Percentiles rank a stretch among this genome's conserved stretches.
Conservation (phyloP, 23 tunicate species). For the Halocynthia roretzi region DNA sequence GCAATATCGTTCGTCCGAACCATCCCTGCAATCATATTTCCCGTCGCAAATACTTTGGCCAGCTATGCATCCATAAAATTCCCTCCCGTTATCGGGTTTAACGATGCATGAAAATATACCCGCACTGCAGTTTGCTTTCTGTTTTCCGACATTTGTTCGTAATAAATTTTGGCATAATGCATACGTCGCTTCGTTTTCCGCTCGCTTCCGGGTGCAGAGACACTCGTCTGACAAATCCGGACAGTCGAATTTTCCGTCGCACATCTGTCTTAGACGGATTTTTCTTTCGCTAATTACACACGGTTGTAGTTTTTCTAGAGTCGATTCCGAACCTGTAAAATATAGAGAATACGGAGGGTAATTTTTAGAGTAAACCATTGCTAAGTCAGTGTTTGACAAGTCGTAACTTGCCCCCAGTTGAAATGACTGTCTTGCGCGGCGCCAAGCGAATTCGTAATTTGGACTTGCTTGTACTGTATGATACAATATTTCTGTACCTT, state of each 20-base stretch:
- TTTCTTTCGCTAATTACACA: slow-evolving; percentile 8
- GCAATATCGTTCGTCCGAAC: slow-evolving; percentile 7
- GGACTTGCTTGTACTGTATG: no score
- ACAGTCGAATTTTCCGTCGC: slow-evolving; percentile 25
- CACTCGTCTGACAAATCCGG: slow-evolving; percentile 27
- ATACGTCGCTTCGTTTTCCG: not conserved
- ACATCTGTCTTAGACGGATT: slow-evolving; percentile 11
- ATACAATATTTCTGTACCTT: no score
- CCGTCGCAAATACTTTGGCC: slow-evolving; percentile 17
- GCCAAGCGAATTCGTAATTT: no score
- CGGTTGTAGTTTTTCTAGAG: slow-evolving; percentile 4
- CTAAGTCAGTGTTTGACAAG: no score
- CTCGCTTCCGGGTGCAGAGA: slow-evolving; percentile 1
- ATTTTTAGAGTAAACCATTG: no score
- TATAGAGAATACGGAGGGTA: no score
- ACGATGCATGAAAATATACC: not conserved
- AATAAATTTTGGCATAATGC: not conserved
- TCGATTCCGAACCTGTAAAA: not conserved
- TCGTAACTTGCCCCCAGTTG: no score
- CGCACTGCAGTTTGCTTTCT: no score
- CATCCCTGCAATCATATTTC: not conserved
- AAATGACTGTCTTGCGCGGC: no score
- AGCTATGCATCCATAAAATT: not conserved
- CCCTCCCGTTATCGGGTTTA: not conserved
- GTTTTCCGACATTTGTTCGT: not conserved